phyloP scores from a whole-genome alignment of 2,888 invertebrate genomes.

The Lamellibrachia columna region DNA sequence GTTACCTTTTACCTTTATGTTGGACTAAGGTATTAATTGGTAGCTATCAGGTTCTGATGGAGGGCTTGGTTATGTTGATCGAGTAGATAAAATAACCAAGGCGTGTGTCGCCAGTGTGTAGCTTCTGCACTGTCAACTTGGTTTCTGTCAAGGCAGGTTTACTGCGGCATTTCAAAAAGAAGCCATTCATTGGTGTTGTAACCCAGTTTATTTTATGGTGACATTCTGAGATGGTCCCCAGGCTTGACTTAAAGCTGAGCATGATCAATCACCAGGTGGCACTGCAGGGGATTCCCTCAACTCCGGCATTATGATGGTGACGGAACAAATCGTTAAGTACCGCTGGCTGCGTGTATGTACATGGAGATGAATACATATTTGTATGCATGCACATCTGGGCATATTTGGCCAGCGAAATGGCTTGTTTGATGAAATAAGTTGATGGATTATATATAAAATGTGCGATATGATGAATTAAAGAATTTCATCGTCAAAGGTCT shows the following conservation, averaged over 20 bases:
- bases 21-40: neutral
- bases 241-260: neutral
- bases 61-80: neutral
- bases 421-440: neutral
- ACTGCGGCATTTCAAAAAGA: neutral
- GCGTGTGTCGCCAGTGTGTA: neutral
- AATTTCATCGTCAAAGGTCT: neutral
- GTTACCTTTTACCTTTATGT: neutral
- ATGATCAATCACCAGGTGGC: neutral
- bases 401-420: neutral
- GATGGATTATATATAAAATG: neutral
- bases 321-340: slow-evolving; percentile 1
- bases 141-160: neutral
- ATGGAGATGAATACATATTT: neutral
- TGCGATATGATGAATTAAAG: neutral
- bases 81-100: neutral
- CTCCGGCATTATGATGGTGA: neutral
- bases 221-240: neutral
- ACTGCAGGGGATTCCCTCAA: neutral
- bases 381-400: neutral
- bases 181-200: neutral
- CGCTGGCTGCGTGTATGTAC: neutral
- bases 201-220: neutral
- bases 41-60: neutral
- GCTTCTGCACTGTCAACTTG: neutral